phyloP scores from a whole-genome alignment of 2,888 invertebrate species.

The Neelides folsomi region DNA sequence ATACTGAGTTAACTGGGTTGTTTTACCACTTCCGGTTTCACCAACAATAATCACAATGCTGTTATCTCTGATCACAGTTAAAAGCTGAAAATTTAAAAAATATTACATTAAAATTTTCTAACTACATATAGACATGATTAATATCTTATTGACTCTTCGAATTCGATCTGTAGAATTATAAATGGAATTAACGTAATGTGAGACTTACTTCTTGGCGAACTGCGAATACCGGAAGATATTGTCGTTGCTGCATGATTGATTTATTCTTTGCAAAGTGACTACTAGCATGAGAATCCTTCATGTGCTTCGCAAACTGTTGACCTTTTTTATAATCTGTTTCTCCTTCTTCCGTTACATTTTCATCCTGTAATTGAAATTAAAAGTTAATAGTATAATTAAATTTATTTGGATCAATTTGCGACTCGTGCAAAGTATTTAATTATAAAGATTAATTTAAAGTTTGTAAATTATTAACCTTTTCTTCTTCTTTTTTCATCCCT shows the following conservation, averaged over 20 bases:
- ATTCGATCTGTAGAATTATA: too few relatives aligned
- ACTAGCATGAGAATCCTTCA: slow-evolving; percentile 57
- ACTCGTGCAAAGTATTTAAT: neutral
- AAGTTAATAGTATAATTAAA: neutral
- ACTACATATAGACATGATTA: too few relatives aligned
- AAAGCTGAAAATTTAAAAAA: slow-evolving; percentile 40
- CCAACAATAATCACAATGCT: slow-evolving; percentile 88
- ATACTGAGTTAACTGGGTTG: slow-evolving; percentile 94
- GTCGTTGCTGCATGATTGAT: slow-evolving; percentile 69
- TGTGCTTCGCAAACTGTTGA: slow-evolving; percentile 92
- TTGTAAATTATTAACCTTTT: slow-evolving; percentile 38
- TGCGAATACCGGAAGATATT: slow-evolving; percentile 88
- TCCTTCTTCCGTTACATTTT: slow-evolving; percentile 51
- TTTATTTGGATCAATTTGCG: neutral
- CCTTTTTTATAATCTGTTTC: slow-evolving; percentile 77
- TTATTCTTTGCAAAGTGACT: slow-evolving; percentile 77
- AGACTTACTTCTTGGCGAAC: slow-evolving; percentile 63
- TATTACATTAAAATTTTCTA: too few relatives aligned
- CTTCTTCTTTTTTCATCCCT: slow-evolving; percentile 72
- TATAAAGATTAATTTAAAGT: neutral
- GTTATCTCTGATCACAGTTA: slow-evolving; percentile 84
- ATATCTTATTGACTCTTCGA: neutral
- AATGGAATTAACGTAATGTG: slow-evolving; percentile 1
- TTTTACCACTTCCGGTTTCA: slow-evolving; percentile 93
- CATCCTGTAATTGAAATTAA: slow-evolving; percentile 34